These are phyloP conservation scores for Apamea monoglypha DNA, from an alignment of 2,888 invertebrate genomes.

Conservation along the genomic window DNA sequence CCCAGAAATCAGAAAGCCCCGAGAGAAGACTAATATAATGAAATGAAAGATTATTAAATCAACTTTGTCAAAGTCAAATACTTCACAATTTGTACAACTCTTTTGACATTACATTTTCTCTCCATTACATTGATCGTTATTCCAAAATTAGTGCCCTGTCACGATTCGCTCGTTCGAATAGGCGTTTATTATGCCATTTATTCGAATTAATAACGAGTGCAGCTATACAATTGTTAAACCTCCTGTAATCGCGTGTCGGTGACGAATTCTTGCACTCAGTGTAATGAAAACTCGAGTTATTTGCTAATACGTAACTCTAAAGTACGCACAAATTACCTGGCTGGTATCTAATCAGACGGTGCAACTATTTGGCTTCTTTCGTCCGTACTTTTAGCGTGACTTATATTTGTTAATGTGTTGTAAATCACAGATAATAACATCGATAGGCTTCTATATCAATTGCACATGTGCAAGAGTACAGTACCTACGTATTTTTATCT, in stretches of 20 bases:
- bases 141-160: constrained; percentile 1
- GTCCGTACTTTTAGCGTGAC: constrained; percentile 6
- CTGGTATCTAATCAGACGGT: not conserved
- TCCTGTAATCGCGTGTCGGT: constrained; percentile 39
- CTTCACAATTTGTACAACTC: not conserved
- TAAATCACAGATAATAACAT: not conserved
- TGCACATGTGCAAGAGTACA: not conserved
- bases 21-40: not conserved
- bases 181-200: constrained; percentile 23
- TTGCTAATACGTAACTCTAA: constrained; percentile 12
- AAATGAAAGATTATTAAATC: not conserved
- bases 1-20: not conserved
- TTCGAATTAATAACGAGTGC: constrained; percentile 18
- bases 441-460: no score
- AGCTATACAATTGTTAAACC: constrained; percentile 18
- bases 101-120: not conserved
- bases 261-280: constrained; percentile 41
- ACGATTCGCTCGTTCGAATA: constrained; percentile 16
- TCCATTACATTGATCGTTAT: not conserved
- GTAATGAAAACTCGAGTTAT: constrained; percentile 39
- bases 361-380: constrained; percentile 25
- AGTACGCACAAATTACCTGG: constrained; percentile 10
- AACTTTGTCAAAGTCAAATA: not conserved
- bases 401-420: not conserved
- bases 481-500: not conserved